Percentiles rank a stretch among this genome's conserved stretches.
phyloP scores from a whole-genome alignment of 2,797 vertebrate species.

The Pristis pectinata region DNA sequence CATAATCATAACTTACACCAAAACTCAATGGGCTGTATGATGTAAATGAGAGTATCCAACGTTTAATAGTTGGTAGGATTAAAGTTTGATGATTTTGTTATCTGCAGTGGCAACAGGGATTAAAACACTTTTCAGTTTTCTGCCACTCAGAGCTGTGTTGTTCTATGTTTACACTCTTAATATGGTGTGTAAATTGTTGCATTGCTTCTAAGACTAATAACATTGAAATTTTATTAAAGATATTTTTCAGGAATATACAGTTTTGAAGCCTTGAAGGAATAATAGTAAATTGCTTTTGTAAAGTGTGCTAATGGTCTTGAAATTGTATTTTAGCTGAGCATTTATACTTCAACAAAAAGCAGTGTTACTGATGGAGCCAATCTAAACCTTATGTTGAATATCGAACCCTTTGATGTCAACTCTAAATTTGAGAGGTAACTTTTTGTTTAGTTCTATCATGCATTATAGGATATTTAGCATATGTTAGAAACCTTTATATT shows the following conservation, averaged over 20 bases:
- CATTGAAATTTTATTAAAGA: background rate
- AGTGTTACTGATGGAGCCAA: slow-evolving; percentile 69
- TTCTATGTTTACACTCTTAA: background rate
- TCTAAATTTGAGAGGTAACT: slow-evolving; percentile 77
- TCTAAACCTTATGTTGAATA: slow-evolving; percentile 72
- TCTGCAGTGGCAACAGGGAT: background rate
- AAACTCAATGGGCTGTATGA: background rate
- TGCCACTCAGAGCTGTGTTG: too few species aligned
- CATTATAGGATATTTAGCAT: background rate
- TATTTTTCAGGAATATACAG: background rate
- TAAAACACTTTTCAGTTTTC: background rate
- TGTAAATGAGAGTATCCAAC: too few species aligned
- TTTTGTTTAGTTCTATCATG: background rate
- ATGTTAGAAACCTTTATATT: background rate
- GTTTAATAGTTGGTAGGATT: background rate
- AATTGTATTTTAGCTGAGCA: slow-evolving; percentile 69
- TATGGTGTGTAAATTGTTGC: background rate
- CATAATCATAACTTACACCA: too few species aligned
- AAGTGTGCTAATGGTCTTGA: slow-evolving; percentile 22
- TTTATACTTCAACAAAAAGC: slow-evolving; percentile 78
- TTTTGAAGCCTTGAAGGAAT: background rate
- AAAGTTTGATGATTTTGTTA: background rate
- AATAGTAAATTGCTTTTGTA: background rate
- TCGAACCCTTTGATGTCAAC: slow-evolving; percentile 81
- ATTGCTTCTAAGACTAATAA: background rate